Evolutionary conservation across 2,113 vertebrate species (phyloP), one percentile per base, ranked within the genome.

Genomic region (Pelecanoides urinatrix): DNA sequence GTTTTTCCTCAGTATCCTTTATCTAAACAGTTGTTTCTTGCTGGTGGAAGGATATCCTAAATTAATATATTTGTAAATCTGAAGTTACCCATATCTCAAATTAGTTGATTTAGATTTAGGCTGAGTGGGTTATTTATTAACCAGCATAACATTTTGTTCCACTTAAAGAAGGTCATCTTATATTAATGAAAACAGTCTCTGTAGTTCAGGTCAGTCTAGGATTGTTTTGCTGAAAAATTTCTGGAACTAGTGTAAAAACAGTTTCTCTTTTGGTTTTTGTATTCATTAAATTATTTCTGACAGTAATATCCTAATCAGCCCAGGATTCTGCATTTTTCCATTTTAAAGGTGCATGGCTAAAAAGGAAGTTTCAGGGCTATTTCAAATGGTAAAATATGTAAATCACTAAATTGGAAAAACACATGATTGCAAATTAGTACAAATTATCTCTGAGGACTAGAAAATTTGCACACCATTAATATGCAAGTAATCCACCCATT

Each of bases 361-460:
- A 93, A 63, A 63, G 42, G n/a, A 91, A 86, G 44, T 58, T 67
- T 79, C 62, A 75, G 50, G 47, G 55, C 67, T 94, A 68, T 45
- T 96, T 95, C 62, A 85, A 76, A 76, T 5, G 86, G 52, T 73
- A 82, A 94, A 87, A 78, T 86, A 94, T 30, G 76, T 81, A 92
- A 94, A 95, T 89, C 58, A 23, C 70, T 89, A 82, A 94, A 94
- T 25, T 92, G 61, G 77, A 75, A 90, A 93, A 97, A 65, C 44
- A 86, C 72, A 86, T 27, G 55, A 89, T 18, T 92, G 62, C 58
- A 90, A 96, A 94, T 92, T 86, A 87, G 38, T 58, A 63, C 42
- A 79, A 96, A 92, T 87, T 96, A 75, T 66, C 86, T 94, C 42
- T 14, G n/a, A 91, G 45, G 65, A 70, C 62, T 82, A 53, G 82